A percentile compares a stretch with the other conserved stretches of the same genome.
Conservation (phyloP, 2,113 vertebrate species). For the Lota lota region DNA sequence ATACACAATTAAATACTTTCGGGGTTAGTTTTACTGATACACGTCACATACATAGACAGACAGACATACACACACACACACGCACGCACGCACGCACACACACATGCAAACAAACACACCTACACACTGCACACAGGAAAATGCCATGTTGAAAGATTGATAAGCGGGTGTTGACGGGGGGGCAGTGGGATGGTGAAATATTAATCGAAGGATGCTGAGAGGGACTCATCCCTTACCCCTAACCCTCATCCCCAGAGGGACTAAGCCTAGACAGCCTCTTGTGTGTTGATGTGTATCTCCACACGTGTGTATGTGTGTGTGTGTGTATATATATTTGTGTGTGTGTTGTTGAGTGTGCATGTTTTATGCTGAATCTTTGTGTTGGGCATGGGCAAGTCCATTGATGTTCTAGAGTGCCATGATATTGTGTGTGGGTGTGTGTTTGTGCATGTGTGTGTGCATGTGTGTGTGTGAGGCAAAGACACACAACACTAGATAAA, state of each 20-base stretch:
- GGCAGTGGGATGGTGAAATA: constrained; percentile 68
- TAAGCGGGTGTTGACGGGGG: constrained; percentile 62
- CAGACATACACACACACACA: constrained; percentile 20
- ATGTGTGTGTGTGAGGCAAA: constrained; percentile 14
- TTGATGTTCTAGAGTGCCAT: too few relatives aligned
- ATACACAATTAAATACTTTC: neutral
- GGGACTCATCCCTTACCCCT: constrained; percentile 49
- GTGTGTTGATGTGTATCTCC: too few relatives aligned
- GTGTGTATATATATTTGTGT: neutral
- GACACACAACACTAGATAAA: too few relatives aligned
- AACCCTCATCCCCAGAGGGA: too few relatives aligned
- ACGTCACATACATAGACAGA: constrained; percentile 5
- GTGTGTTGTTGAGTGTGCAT: too few relatives aligned
- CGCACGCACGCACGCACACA: constrained; percentile 9
- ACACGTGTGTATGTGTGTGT: constrained; percentile 34
- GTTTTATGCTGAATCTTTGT: too few relatives aligned
- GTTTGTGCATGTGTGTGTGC: constrained; percentile 17
- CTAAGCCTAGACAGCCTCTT: too few relatives aligned
- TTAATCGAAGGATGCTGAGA: constrained; percentile 71
- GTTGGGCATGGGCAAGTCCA: too few relatives aligned
- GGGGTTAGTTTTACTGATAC: too few relatives aligned
- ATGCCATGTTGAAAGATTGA: constrained; percentile 75
- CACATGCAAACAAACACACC: neutral
- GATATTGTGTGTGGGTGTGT: too few relatives aligned
- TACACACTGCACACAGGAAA: constrained; percentile 51